Evolutionary conservation across 2,888 invertebrate genomes (phyloP), one percentile per base, ranked within the genome.

Genomic region (Drosophila tripunctata): DNA sequence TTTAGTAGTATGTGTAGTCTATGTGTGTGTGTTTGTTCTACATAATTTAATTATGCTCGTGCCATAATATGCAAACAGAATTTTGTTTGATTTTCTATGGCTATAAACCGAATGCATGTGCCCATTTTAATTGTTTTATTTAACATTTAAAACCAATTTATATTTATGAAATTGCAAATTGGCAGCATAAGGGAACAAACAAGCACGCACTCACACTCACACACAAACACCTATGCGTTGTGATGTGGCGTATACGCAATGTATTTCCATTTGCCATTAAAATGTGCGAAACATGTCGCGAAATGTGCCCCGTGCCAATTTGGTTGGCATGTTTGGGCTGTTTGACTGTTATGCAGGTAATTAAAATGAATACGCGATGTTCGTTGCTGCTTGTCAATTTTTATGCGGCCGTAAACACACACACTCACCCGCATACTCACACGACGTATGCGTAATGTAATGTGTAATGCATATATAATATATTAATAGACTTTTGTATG

Each of bases 61-160:
- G 55, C 58, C 52, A 64, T 75, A 71, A 72, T 72, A 75, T 52
- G 76, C 76, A 72, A 72, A 70, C 71, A 72, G 31, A 48, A 56
- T 51, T 63, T 63, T 58, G 71, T 48, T n/a, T 75, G 71, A 58
- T 75, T 70, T 63, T 70, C 64, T 70, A 48, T 44, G 51, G 68
- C 33, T 41, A 19, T 24, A 47, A 40, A 27, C 43, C 14, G 57
- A n/a, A 40, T 31, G 15, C 27, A 4, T 36, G 71, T 22, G 24
- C 38, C 52, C 50, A 66, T 72, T 77, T 88, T 85, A 87, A 85
- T 88, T 85, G 88, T 85, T 85, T 83, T 75, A 75, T 85, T 88
- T 83, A 85, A 88, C 87, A 87, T 87, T 85, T 87, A 85, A 88
- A 87, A 70, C 72, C 87, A 85, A 85, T 85, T 85, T 88, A 88